These are phyloP conservation scores for Oxyura jamaicensis DNA, from an alignment of 2,113 vertebrate genomes.

Conservation along the genomic window DNA sequence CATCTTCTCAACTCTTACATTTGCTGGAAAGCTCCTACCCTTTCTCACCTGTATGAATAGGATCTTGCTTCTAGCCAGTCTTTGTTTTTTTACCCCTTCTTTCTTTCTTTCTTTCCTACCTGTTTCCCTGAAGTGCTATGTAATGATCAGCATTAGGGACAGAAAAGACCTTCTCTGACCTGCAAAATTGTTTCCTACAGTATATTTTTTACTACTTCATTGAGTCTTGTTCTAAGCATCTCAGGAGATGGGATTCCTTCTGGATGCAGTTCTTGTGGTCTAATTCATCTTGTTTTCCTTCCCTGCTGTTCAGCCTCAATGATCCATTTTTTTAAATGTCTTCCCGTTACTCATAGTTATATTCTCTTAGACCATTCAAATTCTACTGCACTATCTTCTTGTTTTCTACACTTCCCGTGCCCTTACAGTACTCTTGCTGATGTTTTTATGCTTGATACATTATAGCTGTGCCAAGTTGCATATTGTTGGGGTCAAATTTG, in stretches of 20 bases:
- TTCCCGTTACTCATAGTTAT: slow-evolving; percentile 6
- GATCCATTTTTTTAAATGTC: background rate
- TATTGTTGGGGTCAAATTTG: background rate
- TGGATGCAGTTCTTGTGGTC: background rate
- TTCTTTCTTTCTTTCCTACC: background rate
- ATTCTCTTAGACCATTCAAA: background rate
- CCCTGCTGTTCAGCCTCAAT: background rate
- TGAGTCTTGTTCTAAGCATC: background rate
- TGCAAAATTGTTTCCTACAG: background rate
- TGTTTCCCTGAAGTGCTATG: background rate
- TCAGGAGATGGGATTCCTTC: background rate
- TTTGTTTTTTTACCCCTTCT: accelerated
- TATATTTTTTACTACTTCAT: background rate
- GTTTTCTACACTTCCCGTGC: background rate
- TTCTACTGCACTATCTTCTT: background rate
- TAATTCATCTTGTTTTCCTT: background rate
- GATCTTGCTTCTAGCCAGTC: background rate
- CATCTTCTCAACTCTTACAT: background rate
- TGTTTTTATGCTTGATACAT: background rate
- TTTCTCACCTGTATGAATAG: background rate
- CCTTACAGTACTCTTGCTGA: background rate
- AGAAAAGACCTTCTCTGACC: background rate
- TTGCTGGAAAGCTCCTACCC: background rate
- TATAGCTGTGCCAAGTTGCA: background rate
- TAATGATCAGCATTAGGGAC: background rate